Evolutionary conservation across 2,797 vertebrate species (phyloP).

Genomic region (Thamnophis elegans): DNA sequence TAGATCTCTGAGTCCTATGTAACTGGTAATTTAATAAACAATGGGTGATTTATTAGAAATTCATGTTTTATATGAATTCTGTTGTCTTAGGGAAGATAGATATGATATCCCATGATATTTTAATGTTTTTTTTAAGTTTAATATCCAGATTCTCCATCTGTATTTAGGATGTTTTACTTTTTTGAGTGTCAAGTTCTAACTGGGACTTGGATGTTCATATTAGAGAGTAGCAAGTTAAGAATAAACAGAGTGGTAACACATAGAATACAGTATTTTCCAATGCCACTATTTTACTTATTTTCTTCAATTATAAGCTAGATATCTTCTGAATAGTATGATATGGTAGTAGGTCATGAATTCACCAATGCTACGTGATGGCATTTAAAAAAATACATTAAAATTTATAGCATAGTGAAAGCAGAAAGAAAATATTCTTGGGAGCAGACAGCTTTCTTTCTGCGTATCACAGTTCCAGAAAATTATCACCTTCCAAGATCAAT

Average conservation of each 20-base stretch:
- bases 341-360: neutral
- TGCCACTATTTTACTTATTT: neutral
- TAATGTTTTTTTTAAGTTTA: neutral
- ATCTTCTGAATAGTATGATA: neutral
- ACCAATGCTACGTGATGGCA: neutral
- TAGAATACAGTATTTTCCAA: neutral
- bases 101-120: neutral
- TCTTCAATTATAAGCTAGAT: neutral
- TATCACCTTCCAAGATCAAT: neutral
- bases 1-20: neutral
- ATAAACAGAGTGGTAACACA: neutral
- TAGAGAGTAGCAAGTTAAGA: neutral
- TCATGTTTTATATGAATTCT: neutral
- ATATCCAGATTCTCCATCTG: neutral
- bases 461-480: neutral
- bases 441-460: neutral
- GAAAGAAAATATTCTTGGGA: neutral
- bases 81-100: neutral
- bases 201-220: neutral
- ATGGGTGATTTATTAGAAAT: neutral
- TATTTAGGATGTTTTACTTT: neutral
- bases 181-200: neutral
- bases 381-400: neutral
- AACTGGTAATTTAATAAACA: neutral
- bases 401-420: neutral